Evolutionary conservation across 1,140 invertebrate genomes (phyloP).

Genomic region (Campoletis sonorensis): DNA sequence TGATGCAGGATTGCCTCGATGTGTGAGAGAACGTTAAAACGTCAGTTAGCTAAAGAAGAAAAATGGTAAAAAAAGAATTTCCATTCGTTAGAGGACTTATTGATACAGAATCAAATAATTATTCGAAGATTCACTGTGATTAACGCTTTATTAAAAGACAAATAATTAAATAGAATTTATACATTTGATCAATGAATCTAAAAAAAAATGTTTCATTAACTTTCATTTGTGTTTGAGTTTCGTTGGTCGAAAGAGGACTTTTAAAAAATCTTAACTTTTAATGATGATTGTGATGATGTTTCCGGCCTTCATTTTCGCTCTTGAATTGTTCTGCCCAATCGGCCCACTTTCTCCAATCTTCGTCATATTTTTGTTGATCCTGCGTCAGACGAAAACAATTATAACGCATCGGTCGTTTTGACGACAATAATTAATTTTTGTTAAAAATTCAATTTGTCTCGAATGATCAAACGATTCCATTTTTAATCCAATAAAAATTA

Average conservation of each 20-base stretch:
- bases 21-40: conserved; percentile 51
- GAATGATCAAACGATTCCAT: not conserved
- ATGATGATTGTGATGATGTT: conserved; percentile 68
- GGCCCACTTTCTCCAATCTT: conserved; percentile 54
- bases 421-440: not conserved
- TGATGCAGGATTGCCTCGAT: conserved; percentile 75
- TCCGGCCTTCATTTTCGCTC: conserved; percentile 59
- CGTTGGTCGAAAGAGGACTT: conserved; percentile 4
- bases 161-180: conserved; percentile 45
- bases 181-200: conserved; percentile 38
- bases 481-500: too few species aligned
- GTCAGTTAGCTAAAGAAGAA: not conserved
- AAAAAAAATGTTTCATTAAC: not conserved
- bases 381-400: conserved; percentile 60
- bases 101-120: not conserved
- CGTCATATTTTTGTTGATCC: conserved; percentile 55
- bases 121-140: conserved; percentile 23
- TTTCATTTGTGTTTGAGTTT: conserved; percentile 7
- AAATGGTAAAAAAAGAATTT: not conserved
- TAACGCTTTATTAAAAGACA: conserved; percentile 43
- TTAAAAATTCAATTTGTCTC: not conserved
- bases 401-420: not conserved
- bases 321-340: conserved; percentile 64
- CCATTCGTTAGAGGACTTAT: not conserved
- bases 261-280: conserved; percentile 48